Base-by-base conservation (phyloP, 2,888 invertebrate species). In the Thysanoteuthis rhombus region DNA sequence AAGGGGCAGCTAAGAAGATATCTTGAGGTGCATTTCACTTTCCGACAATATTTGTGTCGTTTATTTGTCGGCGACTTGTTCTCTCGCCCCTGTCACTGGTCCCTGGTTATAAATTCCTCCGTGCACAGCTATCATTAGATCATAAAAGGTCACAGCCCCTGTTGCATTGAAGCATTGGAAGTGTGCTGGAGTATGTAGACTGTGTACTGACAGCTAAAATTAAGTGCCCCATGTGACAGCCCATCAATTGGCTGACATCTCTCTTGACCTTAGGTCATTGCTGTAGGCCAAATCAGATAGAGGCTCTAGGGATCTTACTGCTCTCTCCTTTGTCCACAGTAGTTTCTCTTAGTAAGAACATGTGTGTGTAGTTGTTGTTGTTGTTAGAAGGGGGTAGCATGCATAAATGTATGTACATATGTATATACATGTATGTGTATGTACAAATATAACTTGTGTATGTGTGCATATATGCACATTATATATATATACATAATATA, bases 121-220 rank as follows among this genome's bases (percentile, higher is more conserved):
- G n/a, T 75, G 75, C 75, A 75, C n/a, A n/a, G n/a, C 75, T 75
- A 75, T 75, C 75, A 75, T 75, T 75, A 75, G 75, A 75, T 75
- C n/a, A 75, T 36, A 75, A 75, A 75, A 75, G 75, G 75, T 75
- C 75, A 75, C 75, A 75, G 75, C 75, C 75, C 25, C 52, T 75
- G 75, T 75, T 75, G 10, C n/a, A 75, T 75, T n/a, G 36, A 75
- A 75, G 75, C 75, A n/a, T n/a, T 75, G n/a, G n/a, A 75, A 75
- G n/a, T 75, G 75, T 75, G n/a, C 75, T 2, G 75, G 75, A 75
- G 16, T n/a, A 75, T 75, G 75, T 75, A n/a, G n/a, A 75, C 75
- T n/a, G 75, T 75, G n/a, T n/a, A 36, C 75, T 75, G 75, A 75
- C 75, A 75, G 75, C 75, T 75, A 75, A 75, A 75, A 75, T 75